Conservation (phyloP, 2,797 vertebrate genomes). For the Gymnoscopelus microlampas region DNA sequence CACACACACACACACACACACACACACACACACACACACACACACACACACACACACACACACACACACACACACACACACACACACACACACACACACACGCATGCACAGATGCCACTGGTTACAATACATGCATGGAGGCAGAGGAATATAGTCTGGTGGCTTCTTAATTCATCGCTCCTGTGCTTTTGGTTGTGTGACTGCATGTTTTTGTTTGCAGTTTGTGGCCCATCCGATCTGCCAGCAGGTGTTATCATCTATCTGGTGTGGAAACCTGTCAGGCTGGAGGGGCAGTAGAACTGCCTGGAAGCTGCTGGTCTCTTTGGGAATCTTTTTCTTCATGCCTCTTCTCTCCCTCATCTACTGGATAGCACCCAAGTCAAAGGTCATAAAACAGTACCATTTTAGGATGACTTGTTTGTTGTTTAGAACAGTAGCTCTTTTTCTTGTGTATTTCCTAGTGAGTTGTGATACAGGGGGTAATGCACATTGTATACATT, state of each 20-base stretch:
- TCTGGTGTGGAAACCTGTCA: slow-evolving; percentile 88
- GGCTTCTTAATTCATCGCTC: not conserved
- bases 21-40: no score
- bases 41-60: no score
- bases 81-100: no score
- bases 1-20: no score
- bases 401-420: not conserved
- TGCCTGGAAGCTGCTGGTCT: slow-evolving; percentile 86
- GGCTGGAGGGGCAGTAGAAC: slow-evolving; percentile 89
- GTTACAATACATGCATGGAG: not conserved
- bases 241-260: slow-evolving; percentile 91
- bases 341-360: slow-evolving; percentile 89
- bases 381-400: slow-evolving; percentile 77
- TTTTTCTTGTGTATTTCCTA: not conserved
- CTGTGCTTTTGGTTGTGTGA: slow-evolving; percentile 1
- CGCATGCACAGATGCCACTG: no score
- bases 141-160: not conserved
- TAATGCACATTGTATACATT: no score
- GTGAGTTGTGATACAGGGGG: not conserved
- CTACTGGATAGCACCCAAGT: slow-evolving; percentile 91
- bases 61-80: no score
- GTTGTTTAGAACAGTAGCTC: not conserved
- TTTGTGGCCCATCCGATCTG: slow-evolving; percentile 93
- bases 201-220: slow-evolving; percentile 63
- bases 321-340: slow-evolving; percentile 87